Percentiles rank a stretch among this genome's conserved stretches.
phyloP scores from a whole-genome alignment of 1,140 invertebrate genomes.

The Arion vulgaris region DNA sequence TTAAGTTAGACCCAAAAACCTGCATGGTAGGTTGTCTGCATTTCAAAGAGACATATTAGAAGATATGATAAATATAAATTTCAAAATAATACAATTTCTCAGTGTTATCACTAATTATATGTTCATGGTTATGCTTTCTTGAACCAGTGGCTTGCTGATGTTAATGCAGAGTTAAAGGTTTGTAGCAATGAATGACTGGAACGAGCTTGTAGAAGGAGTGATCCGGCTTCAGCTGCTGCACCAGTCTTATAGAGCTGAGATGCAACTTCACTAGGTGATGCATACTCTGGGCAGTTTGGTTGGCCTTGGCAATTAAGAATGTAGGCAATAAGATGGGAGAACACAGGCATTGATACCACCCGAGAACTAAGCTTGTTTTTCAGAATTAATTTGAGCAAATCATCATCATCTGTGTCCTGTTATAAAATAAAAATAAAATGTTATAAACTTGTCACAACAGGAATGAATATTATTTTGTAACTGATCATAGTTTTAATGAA shows the following conservation, averaged over 20 bases:
- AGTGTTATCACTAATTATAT: neutral
- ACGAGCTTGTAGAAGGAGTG: conserved; percentile 49
- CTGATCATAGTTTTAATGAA: too few relatives aligned
- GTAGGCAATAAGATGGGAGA: conserved; percentile 42
- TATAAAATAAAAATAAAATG: neutral
- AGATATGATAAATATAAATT: too few relatives aligned
- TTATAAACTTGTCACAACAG: too few relatives aligned
- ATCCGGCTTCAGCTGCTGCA: conserved; percentile 58
- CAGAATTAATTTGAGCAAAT: conserved; percentile 51
- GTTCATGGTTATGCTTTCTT: conserved; percentile 33
- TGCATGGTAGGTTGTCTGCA: too few relatives aligned
- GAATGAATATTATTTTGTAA: too few relatives aligned
- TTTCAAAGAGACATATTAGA: too few relatives aligned
- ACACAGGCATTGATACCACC: conserved; percentile 48
- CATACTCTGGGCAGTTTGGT: conserved; percentile 41
- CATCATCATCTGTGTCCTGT: conserved; percentile 24
- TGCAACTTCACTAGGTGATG: conserved; percentile 37
- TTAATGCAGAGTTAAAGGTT: conserved; percentile 55
- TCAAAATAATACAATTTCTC: neutral
- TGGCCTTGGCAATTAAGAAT: conserved; percentile 50
- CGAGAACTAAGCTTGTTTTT: conserved; percentile 42
- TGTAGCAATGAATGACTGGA: conserved; percentile 53
- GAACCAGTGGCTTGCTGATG: conserved; percentile 47
- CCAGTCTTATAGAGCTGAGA: conserved; percentile 49
- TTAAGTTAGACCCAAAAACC: too few relatives aligned